phyloP scores from a whole-genome alignment of 2,797 vertebrate species.

The Myotis planiceps region DNA sequence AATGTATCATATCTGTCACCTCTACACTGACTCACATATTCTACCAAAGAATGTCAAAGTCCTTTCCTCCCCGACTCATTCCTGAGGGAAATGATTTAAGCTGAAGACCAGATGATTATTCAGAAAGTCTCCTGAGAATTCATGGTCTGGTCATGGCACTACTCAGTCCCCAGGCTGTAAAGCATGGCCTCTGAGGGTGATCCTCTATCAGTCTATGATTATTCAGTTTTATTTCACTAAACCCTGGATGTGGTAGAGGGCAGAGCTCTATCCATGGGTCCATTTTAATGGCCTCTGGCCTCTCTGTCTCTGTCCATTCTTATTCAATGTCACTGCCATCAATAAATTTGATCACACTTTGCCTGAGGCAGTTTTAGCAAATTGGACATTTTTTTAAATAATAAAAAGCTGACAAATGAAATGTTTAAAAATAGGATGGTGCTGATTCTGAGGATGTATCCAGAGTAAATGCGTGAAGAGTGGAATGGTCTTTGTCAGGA shows the following conservation, averaged over 20 bases:
- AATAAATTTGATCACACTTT: slow-evolving; percentile 73
- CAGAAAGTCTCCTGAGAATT: neutral
- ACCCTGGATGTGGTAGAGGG: neutral
- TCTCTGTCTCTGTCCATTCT: slow-evolving; percentile 57
- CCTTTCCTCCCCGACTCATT: neutral
- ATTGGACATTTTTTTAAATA: slow-evolving; percentile 70
- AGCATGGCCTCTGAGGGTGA: neutral
- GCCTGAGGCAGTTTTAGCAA: slow-evolving; percentile 66
- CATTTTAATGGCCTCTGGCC: slow-evolving; percentile 59
- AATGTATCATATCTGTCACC: neutral
- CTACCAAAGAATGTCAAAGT: neutral
- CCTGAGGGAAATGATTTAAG: neutral
- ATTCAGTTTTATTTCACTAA: slow-evolving; percentile 4
- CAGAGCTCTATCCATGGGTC: neutral
- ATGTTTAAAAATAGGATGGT: slow-evolving; percentile 75
- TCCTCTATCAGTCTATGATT: neutral
- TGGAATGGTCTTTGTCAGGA: neutral
- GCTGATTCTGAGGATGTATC: slow-evolving; percentile 63
- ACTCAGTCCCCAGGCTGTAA: neutral
- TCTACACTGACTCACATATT: neutral
- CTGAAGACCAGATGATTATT: neutral
- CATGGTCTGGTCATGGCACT: neutral
- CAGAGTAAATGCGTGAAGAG: neutral
- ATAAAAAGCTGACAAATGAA: slow-evolving; percentile 72
- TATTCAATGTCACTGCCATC: slow-evolving; percentile 52